Base-by-base conservation (phyloP, 2,113 vertebrate genomes). In the Pomatorhinus ruficollis region DNA sequence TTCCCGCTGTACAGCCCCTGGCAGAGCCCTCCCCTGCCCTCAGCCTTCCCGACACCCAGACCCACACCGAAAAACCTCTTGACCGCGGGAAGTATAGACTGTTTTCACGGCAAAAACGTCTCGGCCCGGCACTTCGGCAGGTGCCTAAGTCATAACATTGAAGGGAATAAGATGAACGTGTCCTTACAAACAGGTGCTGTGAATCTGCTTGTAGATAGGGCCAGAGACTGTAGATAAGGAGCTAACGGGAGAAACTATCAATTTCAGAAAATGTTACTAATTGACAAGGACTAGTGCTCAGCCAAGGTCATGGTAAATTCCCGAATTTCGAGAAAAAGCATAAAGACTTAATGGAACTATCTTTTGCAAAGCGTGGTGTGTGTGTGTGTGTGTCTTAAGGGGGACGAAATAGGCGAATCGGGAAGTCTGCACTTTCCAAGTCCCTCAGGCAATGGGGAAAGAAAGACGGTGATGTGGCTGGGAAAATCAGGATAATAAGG, bases 381-480 rank as follows among this genome's bases (percentile, higher is more conserved):
- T 2, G 37, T 20, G 18, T 21, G 12, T 8, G 14, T 5, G 8
- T 11, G 37, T 13, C 14, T 47, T 35, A 30, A 71, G 19, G 35
- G 35, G 20, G 12, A 28, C 3, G 3, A 20, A n/a, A 8, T 1
- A 23, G 40, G 30, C 1, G 0, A 49, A n/a, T 35, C 1, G 5
- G 10, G 16, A 30, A 49, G 15, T 20, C 16, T 49, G 30, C 40
- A 21, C 50, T 15, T 75, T 56, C 15, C 30, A 56, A 23, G 12
- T 20, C 30, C 10, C 30, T 40, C 42, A 75, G 31, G 10, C 52
- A 50, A 2, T 9, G 25, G 35, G 24, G 19, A 74, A 64, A 56
- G 18, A 12, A n/a, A 76, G 44, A 50, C 21, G 16, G 31, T 49
- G 42, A 42, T 25, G 61, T 19, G 16, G 16, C 35, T 24, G 20